A percentile compares a stretch with the other conserved stretches of the same genome.
Evolutionary conservation across 1,140 invertebrate species (phyloP).

Genomic region (Drosophila funebris): DNA sequence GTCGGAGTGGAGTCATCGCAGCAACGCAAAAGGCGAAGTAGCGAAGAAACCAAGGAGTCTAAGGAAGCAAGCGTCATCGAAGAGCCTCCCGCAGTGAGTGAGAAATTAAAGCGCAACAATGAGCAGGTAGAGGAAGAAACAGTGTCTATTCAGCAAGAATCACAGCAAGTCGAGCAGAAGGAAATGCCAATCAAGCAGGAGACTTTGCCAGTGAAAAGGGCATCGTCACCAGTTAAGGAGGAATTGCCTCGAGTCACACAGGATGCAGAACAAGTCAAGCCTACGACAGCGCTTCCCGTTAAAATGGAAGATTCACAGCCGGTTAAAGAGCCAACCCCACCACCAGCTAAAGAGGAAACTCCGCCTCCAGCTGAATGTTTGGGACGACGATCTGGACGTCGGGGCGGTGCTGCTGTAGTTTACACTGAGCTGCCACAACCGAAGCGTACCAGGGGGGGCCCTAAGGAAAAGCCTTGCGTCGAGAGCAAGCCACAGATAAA

Average conservation of each 20-base stretch:
- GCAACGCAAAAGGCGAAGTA: conserved; percentile 73
- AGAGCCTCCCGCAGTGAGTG: conserved; percentile 36
- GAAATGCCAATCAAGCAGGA: not conserved
- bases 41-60: conserved; percentile 62
- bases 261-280: not conserved
- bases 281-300: not conserved
- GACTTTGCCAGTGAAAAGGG: not conserved
- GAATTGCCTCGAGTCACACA: not conserved
- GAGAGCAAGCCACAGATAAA: conserved; percentile 27
- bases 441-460: conserved; percentile 63
- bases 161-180: not conserved
- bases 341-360: conserved; percentile 26
- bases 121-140: conserved; percentile 31
- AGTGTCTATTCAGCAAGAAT: not conserved
- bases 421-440: conserved; percentile 65
- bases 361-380: conserved; percentile 18
- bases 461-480: conserved; percentile 34
- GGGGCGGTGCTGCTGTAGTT: conserved; percentile 61
- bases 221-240: not conserved
- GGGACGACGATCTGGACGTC: conserved; percentile 66
- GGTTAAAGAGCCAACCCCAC: conserved; percentile 28
- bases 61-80: conserved; percentile 44
- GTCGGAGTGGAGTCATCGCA: conserved; percentile 26
- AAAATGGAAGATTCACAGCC: not conserved
- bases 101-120: conserved; percentile 64